Base-by-base conservation (phyloP, 2,797 vertebrate species). In the Neomorphus geoffroyi region DNA sequence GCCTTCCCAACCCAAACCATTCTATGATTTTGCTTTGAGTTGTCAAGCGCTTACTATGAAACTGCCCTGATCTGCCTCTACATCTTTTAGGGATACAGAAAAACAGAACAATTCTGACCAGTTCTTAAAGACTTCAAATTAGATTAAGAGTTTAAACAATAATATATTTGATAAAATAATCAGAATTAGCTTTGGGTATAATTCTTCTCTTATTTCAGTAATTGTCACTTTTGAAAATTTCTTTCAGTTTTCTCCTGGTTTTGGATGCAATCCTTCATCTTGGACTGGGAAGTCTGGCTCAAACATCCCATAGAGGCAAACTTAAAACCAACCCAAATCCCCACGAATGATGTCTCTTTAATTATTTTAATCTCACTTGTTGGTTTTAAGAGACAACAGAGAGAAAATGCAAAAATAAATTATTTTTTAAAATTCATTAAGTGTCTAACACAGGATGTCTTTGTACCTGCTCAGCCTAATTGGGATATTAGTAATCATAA, bases 401-500 rank as follows among this genome's bases (percentile, higher is more conserved):
- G 57, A 82, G 37, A 77, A 91, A 92, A 88, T 35, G 74, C n/a
- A 54, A 37, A 78, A 92, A 62, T 46, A 35, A 83, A 50, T 48
- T 57, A 23, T 83, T 91, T 88, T 51, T 0, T 5, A 82, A 91
- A 90, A 86, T 54, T 74, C 56, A 39, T 80, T 64, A 92, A 48
- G 4, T 41, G 27, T 72, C 54, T 80, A 33, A 30, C 21, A 61
- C 58, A 67, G 80, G n/a, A 64, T 90, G 66, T 86, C 94, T 91
- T 79, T 94, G 86, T 93, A 96, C 66, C 93, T 94, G 62, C 60
- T 91, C 58, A 57, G 14, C 77, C 77, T 96, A 94, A 96, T 93
- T 96, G 58, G 82, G 58, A 93, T 93, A 96, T 96, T 95, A 96
- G 77, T 93, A 92, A 96, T 95, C 93, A 94, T 93, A 92, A 92